A percentile compares a stretch with the other conserved stretches of the same genome.
These are phyloP conservation scores for Papilio protenor DNA, from an alignment of 2,888 invertebrate species.

Conservation along the genomic window DNA sequence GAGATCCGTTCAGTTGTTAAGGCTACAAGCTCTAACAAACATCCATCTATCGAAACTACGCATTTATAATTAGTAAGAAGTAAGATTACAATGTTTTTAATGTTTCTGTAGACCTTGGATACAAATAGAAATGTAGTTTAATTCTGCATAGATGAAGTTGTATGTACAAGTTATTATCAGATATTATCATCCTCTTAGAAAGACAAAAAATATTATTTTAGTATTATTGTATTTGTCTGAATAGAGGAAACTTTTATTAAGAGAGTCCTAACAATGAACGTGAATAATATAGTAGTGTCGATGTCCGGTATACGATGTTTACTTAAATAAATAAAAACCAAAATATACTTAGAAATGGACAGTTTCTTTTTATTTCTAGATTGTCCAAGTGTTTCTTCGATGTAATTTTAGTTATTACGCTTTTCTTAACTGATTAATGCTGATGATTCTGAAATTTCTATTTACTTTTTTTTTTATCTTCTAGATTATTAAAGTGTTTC, in stretches of 20 bases:
- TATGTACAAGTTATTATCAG: too few relatives aligned
- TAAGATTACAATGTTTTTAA: neutral
- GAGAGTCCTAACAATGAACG: neutral
- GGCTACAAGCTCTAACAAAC: too few relatives aligned
- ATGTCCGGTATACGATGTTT: slow-evolving; percentile 19
- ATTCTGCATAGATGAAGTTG: too few relatives aligned
- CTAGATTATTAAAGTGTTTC: neutral
- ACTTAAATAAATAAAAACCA: slow-evolving; percentile 12
- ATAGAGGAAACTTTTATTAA: slow-evolving; percentile 8
- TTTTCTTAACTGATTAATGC: too few relatives aligned
- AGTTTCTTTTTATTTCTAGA: neutral
- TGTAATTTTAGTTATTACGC: too few relatives aligned
- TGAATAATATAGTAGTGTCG: slow-evolving; percentile 5
- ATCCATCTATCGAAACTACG: too few relatives aligned
- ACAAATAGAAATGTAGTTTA: neutral
- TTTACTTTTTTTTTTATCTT: too few relatives aligned
- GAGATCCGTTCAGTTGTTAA: too few relatives aligned
- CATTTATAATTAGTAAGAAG: too few relatives aligned
- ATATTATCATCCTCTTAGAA: neutral
- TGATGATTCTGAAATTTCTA: too few relatives aligned
- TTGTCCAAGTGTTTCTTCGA: neutral
- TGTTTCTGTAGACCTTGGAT: neutral
- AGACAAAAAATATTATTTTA: slow-evolving; percentile 8
- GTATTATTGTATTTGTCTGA: slow-evolving; percentile 28
- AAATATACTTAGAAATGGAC: neutral